Conservation (phyloP, 1,140 invertebrate species). For the Drosophila athabasca region DNA sequence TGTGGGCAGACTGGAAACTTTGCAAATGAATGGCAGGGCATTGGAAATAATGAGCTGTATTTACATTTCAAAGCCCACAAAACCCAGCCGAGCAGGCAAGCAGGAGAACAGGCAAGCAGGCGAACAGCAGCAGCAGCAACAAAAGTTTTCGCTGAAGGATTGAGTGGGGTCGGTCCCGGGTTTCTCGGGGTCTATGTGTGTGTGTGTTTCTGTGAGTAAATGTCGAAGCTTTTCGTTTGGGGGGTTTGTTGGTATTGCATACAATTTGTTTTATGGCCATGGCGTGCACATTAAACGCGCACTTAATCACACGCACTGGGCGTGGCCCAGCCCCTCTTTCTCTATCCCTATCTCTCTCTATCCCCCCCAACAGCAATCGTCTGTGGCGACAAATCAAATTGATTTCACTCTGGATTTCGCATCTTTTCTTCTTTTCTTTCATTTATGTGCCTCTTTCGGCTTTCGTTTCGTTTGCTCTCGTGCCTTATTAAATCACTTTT, state of each 20-base stretch:
- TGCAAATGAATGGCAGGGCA: constrained; percentile 73
- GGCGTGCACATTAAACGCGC: constrained; percentile 77
- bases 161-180: not conserved
- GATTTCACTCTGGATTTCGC: constrained; percentile 51
- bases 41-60: constrained; percentile 81
- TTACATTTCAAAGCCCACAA: constrained; percentile 77
- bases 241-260: constrained; percentile 60
- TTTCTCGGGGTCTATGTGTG: not conserved
- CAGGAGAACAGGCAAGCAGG: constrained; percentile 20
- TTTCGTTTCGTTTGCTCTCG: constrained; percentile 49
- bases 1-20: constrained; percentile 50
- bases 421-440: constrained; percentile 1
- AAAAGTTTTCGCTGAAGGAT: constrained; percentile 27
- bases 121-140: constrained; percentile 4
- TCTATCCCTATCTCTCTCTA: no score
- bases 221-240: constrained; percentile 16
- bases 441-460: constrained; percentile 9
- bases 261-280: constrained; percentile 78
- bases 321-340: constrained; percentile 24
- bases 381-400: constrained; percentile 78
- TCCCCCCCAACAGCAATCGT: constrained; percentile 21
- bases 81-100: constrained; percentile 1
- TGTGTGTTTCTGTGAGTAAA: constrained; percentile 27
- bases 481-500: constrained; percentile 82
- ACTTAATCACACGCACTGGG: constrained; percentile 78